These are phyloP conservation scores for Acleris literana DNA, from an alignment of 2,888 invertebrate genomes.

Conservation along the genomic window DNA sequence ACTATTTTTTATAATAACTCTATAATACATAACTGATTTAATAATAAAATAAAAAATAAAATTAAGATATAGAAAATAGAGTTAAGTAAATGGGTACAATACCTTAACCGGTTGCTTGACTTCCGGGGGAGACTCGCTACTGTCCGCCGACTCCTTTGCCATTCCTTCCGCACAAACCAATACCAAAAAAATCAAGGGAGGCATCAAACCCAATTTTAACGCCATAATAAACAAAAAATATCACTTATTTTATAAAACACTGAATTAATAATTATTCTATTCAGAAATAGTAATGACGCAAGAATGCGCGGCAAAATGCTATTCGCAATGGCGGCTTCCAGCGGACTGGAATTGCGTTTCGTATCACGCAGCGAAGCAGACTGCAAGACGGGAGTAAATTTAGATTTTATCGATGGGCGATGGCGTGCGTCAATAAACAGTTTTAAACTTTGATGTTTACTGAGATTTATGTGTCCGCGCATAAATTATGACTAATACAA, in stretches of 20 bases:
- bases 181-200: slow-evolving; percentile 24
- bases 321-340: slow-evolving; percentile 52
- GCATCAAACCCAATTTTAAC: slow-evolving; percentile 11
- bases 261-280: neutral
- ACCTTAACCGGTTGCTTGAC: slow-evolving; percentile 22
- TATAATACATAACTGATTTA: too few species aligned
- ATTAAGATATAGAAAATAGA: too few species aligned
- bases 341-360: slow-evolving; percentile 54
- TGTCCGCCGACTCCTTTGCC: slow-evolving; percentile 26
- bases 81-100: too few species aligned
- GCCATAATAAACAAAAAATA: slow-evolving; percentile 15
- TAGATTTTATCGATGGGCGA: slow-evolving; percentile 58
- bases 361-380: slow-evolving; percentile 44
- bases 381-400: slow-evolving; percentile 61
- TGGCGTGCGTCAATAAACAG: slow-evolving; percentile 31
- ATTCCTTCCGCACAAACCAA: slow-evolving; percentile 31
- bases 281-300: neutral
- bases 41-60: too few species aligned
- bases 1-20: too few species aligned
- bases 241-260: neutral
- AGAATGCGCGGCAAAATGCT: slow-evolving; percentile 30
- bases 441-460: slow-evolving; percentile 27
- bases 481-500: slow-evolving; percentile 25
- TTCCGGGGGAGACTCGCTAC: slow-evolving; percentile 14
- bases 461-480: slow-evolving; percentile 14